A percentile compares a stretch with the other conserved stretches of the same genome.
Conservation (phyloP, 2,113 vertebrate genomes). For the Aleadryas rufinucha region DNA sequence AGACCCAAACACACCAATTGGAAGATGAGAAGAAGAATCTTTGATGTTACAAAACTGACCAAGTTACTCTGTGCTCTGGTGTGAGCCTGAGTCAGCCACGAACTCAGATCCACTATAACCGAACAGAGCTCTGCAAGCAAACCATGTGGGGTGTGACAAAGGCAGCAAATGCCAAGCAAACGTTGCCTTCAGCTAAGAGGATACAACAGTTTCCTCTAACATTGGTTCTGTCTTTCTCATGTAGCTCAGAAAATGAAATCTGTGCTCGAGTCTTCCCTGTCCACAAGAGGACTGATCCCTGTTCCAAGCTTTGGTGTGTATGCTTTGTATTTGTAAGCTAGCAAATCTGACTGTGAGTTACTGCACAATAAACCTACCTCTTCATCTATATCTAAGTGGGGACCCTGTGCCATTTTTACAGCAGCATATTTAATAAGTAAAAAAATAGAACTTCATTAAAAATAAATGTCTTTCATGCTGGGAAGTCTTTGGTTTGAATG, state of each 20-base stretch:
- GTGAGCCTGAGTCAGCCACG: not conserved
- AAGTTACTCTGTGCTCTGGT: not conserved
- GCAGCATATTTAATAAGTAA: not conserved
- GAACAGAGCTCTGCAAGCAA: not conserved
- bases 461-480: slow-evolving; percentile 19
- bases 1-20: not conserved
- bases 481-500: not conserved
- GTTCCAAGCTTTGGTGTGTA: not conserved
- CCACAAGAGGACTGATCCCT: not conserved
- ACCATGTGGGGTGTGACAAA: not conserved
- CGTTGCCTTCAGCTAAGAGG: not conserved
- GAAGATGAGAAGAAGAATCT: not conserved
- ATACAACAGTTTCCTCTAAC: not conserved
- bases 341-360: not conserved
- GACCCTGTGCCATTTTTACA: not conserved
- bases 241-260: not conserved
- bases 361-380: not conserved
- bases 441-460: slow-evolving; percentile 36
- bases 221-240: not conserved
- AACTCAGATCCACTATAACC: not conserved
- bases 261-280: not conserved
- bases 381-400: not conserved
- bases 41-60: not conserved
- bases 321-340: not conserved
- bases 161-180: not conserved